These are phyloP conservation scores for Pantala flavescens DNA, from an alignment of 1,140 invertebrate species.

Conservation along the genomic window DNA sequence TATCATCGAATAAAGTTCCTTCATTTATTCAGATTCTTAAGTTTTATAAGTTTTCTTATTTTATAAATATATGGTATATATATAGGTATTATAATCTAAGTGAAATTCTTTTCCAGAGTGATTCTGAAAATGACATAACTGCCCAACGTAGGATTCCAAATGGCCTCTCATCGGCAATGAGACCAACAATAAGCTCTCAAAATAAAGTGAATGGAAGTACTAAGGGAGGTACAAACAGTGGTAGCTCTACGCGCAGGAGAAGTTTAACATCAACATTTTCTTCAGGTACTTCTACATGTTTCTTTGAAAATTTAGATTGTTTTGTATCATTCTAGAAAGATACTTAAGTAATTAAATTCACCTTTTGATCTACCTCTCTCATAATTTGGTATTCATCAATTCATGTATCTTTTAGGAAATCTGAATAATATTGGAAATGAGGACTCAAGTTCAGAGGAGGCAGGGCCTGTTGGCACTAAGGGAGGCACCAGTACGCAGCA, in stretches of 20 bases:
- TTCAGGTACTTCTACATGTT: slow-evolving; percentile 38
- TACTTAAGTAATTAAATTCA: no score
- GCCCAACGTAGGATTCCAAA: slow-evolving; percentile 28
- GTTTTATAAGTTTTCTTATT: no score
- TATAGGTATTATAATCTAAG: no score
- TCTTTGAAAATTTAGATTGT: slow-evolving; percentile 17
- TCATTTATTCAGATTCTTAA: no score
- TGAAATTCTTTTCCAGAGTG: slow-evolving; percentile 40
- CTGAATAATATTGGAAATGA: slow-evolving; percentile 56
- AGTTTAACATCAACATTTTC: slow-evolving; percentile 52
- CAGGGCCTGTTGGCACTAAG: slow-evolving; percentile 39
- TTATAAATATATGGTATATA: no score
- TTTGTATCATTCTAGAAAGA: background rate
- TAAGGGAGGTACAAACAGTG: slow-evolving; percentile 29
- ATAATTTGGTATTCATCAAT: slow-evolving; percentile 20
- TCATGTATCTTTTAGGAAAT: slow-evolving; percentile 39
- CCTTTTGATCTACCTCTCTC: no score
- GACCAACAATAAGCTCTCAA: slow-evolving; percentile 66
- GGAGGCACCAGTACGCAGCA: slow-evolving; percentile 42
- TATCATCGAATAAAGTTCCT: no score
- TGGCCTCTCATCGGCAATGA: slow-evolving; percentile 43
- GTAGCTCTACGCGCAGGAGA: slow-evolving; percentile 43
- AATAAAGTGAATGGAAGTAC: slow-evolving; percentile 48
- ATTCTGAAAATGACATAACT: slow-evolving; percentile 55
- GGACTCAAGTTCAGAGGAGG: slow-evolving; percentile 65